These are phyloP conservation scores for Diaprepes abbreviatus DNA, from an alignment of 2,888 invertebrate genomes.

Conservation along the genomic window DNA sequence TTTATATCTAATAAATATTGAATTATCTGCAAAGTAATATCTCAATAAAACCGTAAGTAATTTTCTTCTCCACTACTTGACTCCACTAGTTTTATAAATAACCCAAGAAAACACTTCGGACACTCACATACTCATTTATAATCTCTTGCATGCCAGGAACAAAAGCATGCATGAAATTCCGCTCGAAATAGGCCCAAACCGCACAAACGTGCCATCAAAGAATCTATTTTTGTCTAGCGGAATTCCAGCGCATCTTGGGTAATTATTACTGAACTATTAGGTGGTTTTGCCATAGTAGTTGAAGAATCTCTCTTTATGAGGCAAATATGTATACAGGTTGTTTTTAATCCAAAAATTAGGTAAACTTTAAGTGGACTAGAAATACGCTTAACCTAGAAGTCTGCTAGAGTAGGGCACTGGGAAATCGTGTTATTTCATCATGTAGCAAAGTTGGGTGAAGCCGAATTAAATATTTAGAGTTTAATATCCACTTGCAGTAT, in stretches of 20 bases:
- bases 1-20: no score
- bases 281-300: background rate
- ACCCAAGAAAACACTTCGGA: constrained; percentile 34
- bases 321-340: no score
- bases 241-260: constrained; percentile 41
- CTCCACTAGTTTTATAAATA: constrained; percentile 36
- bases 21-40: background rate
- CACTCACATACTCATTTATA: constrained; percentile 42
- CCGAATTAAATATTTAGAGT: no score
- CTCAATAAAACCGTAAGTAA: constrained; percentile 1
- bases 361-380: no score
- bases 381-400: no score
- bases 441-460: no score
- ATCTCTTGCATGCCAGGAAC: constrained; percentile 45
- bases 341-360: no score
- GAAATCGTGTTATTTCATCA: no score
- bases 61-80: constrained; percentile 10
- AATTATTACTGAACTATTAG: constrained; percentile 22
- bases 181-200: constrained; percentile 49
- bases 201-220: constrained; percentile 32
- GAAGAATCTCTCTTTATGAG: background rate
- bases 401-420: no score
- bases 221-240: constrained; percentile 39
- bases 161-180: constrained; percentile 51
- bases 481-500: no score